A percentile compares a stretch with the other conserved stretches of the same genome.
phyloP scores from a whole-genome alignment of 2,888 invertebrate species.

The Globia sparganii region DNA sequence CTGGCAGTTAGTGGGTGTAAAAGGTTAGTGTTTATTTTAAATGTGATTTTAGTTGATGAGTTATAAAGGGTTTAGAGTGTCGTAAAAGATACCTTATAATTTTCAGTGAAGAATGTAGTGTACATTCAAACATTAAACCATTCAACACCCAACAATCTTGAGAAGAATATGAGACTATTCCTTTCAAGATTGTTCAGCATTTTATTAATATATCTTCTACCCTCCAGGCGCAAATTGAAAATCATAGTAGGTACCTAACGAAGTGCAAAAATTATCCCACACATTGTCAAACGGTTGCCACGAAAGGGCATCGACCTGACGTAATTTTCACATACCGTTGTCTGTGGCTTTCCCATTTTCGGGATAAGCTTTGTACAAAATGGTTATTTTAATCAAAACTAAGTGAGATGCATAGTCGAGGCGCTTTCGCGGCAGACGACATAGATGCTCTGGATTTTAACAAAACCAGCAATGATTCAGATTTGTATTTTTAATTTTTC shows the following conservation, averaged over 20 bases:
- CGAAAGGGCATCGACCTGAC: background rate
- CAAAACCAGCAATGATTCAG: background rate
- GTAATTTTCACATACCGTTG: background rate
- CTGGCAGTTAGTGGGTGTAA: background rate
- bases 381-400: background rate
- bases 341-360: background rate
- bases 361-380: slow-evolving; percentile 8
- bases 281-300: background rate
- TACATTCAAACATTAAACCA: background rate
- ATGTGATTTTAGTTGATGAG: background rate
- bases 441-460: background rate
- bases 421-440: background rate
- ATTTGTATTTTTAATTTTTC: background rate
- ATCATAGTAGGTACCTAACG: slow-evolving; percentile 10
- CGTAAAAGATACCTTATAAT: background rate
- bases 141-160: background rate
- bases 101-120: too few relatives aligned
- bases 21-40: background rate
- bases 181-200: background rate
- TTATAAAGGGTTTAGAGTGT: background rate
- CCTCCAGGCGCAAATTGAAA: slow-evolving; percentile 8
- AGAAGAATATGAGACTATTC: background rate
- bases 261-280: background rate
- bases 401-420: background rate
- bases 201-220: background rate